Conservation (phyloP, 1,140 invertebrate species). For the Caenorhabditis inopinata region DNA sequence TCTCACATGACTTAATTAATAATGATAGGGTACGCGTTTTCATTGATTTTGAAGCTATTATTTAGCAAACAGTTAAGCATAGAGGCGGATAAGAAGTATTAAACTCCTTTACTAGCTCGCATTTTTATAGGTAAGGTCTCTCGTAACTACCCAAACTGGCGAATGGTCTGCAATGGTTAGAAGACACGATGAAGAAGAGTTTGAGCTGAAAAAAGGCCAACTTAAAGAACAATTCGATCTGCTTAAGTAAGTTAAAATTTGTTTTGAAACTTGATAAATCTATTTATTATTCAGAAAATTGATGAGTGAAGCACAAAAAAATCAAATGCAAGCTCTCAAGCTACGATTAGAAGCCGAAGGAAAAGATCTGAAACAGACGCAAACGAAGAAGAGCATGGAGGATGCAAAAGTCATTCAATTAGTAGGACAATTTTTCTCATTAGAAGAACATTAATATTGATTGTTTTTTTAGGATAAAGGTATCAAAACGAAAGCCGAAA, state of each 20-base stretch:
- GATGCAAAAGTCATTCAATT: conserved; percentile 75
- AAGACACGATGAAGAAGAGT: conserved; percentile 74
- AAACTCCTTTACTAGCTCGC: too few species aligned
- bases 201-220: conserved; percentile 58
- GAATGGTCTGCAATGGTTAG: conserved; percentile 90
- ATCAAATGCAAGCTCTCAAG: conserved; percentile 85
- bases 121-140: conserved; percentile 56
- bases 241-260: conserved; percentile 73
- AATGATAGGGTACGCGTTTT: conserved; percentile 32
- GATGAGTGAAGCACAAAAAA: conserved; percentile 79
- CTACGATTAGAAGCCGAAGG: conserved; percentile 86
- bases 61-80: too few species aligned
- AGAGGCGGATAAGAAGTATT: too few species aligned
- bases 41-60: too few species aligned
- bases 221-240: conserved; percentile 82
- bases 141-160: conserved; percentile 83
- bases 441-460: neutral
- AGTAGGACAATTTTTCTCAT: conserved; percentile 34
- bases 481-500: conserved; percentile 92
- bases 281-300: conserved; percentile 75
- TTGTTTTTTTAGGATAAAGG: conserved; percentile 77
- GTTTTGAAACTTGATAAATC: neutral
- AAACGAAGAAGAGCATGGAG: conserved; percentile 93
- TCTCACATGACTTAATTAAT: neutral
- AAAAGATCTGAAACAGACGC: conserved; percentile 90